Evolutionary conservation across 2,113 vertebrate species (phyloP).

Genomic region (Equus quagga): DNA sequence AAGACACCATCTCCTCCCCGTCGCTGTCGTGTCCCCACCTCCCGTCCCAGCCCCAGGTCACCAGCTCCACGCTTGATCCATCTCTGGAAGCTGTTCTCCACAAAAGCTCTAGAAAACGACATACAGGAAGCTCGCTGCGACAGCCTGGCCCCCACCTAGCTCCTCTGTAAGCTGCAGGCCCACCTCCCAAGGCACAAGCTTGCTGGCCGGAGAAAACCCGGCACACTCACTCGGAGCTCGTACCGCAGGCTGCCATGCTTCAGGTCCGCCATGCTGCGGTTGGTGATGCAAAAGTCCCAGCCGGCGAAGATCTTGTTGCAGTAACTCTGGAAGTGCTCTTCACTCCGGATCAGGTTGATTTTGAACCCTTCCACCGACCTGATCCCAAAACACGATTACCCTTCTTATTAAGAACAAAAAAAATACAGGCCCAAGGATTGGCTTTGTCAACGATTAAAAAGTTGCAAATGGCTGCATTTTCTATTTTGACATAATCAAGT

Average conservation of each 20-base stretch:
- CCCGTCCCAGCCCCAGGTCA: neutral
- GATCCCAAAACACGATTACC: conserved; percentile 18
- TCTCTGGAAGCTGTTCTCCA: neutral
- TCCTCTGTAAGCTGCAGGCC: neutral
- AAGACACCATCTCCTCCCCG: neutral
- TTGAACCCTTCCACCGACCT: conserved; percentile 95
- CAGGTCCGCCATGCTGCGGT: conserved; percentile 87
- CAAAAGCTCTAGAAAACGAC: neutral
- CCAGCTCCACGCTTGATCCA: neutral
- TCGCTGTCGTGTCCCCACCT: accelerated
- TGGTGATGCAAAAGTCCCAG: conserved; percentile 98
- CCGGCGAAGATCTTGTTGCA: conserved; percentile 98
- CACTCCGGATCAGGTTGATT: conserved; percentile 90
- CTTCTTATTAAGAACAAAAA: neutral
- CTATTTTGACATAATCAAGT: neutral
- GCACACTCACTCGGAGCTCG: conserved; percentile 91
- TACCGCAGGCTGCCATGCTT: conserved; percentile 94
- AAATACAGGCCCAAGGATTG: neutral
- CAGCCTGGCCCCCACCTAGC: accelerated
- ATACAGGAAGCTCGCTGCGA: neutral
- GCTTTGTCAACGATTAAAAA: neutral
- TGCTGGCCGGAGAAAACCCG: accelerated
- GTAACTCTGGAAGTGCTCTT: conserved; percentile 96
- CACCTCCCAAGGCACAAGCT: neutral
- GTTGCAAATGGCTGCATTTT: neutral